Evolutionary conservation across 2,797 vertebrate species (phyloP).

Genomic region (Chiloscyllium punctatum): DNA sequence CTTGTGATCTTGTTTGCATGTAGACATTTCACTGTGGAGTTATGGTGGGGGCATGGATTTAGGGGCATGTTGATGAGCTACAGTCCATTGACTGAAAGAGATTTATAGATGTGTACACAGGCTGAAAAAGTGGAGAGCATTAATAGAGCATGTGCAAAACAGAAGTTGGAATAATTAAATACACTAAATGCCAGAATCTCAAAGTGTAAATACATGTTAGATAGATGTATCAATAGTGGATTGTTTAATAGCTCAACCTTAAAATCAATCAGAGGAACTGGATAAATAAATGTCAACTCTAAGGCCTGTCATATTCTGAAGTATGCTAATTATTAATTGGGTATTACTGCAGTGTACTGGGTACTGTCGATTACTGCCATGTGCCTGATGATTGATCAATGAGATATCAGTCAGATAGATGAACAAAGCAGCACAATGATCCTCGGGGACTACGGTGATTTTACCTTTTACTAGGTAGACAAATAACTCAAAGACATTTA

Average conservation of each 20-base stretch:
- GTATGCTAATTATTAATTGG: neutral
- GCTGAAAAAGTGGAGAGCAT: neutral
- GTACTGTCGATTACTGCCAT: neutral
- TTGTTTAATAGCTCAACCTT: neutral
- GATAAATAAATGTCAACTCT: neutral
- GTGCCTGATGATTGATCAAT: neutral
- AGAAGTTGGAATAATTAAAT: neutral
- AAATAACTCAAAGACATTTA: neutral
- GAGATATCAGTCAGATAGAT: neutral
- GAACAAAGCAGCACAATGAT: neutral
- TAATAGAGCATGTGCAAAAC: neutral
- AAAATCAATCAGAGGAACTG: neutral
- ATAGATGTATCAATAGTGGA: neutral
- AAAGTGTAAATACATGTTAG: neutral
- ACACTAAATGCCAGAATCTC: neutral
- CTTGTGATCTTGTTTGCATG: neutral
- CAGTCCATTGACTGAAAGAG: neutral
- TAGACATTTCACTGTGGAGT: neutral
- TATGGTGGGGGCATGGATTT: too few species aligned
- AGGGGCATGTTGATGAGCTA: too few species aligned
- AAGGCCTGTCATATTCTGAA: neutral
- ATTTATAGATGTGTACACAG: neutral
- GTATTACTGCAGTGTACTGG: neutral
- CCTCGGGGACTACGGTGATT: too few species aligned
- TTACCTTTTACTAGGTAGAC: neutral